Evolutionary conservation across 2,113 vertebrate species (phyloP).

Genomic region (Callaeas wilsoni): DNA sequence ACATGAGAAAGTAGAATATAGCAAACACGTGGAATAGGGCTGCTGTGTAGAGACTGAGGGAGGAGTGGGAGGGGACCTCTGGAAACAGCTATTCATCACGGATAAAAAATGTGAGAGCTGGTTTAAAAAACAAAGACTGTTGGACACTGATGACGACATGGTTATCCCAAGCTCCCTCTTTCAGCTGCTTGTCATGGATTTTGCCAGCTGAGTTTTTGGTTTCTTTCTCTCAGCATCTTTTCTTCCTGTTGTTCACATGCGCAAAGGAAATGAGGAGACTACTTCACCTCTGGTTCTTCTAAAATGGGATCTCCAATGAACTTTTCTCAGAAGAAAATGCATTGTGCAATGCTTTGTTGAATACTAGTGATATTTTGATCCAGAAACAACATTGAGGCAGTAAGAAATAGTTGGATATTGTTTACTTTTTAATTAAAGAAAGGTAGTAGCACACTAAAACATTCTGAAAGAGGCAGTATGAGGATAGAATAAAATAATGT

Average conservation of each 20-base stretch:
- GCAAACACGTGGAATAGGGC: neutral
- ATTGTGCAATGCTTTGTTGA: neutral
- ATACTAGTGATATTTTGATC: neutral
- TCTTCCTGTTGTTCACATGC: neutral
- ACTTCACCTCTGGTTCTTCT: neutral
- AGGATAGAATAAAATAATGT: neutral
- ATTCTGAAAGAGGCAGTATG: neutral
- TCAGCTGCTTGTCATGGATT: constrained; percentile 15
- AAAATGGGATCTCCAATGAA: neutral
- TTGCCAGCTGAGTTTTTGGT: constrained; percentile 2
- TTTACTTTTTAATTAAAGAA: neutral
- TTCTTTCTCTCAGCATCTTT: neutral
- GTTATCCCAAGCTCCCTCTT: constrained; percentile 3
- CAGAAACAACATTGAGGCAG: neutral
- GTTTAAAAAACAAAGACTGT: neutral
- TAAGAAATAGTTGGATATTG: neutral
- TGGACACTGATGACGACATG: neutral
- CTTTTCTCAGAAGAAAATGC: neutral
- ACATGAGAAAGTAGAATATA: neutral
- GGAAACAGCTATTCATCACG: neutral
- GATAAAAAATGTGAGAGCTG: neutral
- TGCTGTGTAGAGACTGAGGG: neutral
- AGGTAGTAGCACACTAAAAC: neutral
- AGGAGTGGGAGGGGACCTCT: neutral
- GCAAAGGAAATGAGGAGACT: neutral